Evolutionary conservation across 1,140 invertebrate genomes (phyloP).

Genomic region (Acarapis woodi): DNA sequence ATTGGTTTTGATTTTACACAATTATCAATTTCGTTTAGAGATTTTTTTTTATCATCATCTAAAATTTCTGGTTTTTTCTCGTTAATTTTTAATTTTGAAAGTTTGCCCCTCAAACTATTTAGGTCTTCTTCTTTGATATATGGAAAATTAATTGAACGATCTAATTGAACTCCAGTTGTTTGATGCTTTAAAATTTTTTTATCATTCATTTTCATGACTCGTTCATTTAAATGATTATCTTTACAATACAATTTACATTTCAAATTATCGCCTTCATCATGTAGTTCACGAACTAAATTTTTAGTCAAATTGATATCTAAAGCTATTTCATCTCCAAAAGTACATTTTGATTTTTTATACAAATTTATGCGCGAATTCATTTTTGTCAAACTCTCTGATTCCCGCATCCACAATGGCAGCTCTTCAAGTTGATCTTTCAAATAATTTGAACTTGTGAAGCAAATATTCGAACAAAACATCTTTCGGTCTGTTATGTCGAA

Average conservation of each 20-base stretch:
- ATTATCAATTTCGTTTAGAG: too few relatives aligned
- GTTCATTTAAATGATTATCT: background rate
- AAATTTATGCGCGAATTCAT: background rate
- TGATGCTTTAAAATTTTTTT: background rate
- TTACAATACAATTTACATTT: too few relatives aligned
- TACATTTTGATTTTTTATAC: background rate
- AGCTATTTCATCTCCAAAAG: background rate
- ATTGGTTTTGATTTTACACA: too few relatives aligned
- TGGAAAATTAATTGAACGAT: background rate
- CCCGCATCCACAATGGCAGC: conserved; percentile 6
- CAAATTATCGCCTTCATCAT: background rate
- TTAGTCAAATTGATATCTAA: background rate
- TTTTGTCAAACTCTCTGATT: background rate
- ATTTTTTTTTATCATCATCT: too few relatives aligned
- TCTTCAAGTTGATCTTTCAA: conserved; percentile 3
- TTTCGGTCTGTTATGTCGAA: conserved; percentile 3
- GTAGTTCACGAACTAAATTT: background rate
- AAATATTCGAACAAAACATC: conserved; percentile 2
- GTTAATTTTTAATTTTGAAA: background rate
- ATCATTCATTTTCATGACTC: background rate
- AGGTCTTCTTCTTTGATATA: background rate
- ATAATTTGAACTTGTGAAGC: conserved; percentile 1
- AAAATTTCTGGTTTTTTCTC: too few relatives aligned
- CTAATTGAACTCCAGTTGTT: too few relatives aligned
- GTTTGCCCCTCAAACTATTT: background rate